Evolutionary conservation across 2,888 invertebrate genomes (phyloP), one percentile per base, ranked within the genome.

Genomic region (Lacanobia wlatinum): DNA sequence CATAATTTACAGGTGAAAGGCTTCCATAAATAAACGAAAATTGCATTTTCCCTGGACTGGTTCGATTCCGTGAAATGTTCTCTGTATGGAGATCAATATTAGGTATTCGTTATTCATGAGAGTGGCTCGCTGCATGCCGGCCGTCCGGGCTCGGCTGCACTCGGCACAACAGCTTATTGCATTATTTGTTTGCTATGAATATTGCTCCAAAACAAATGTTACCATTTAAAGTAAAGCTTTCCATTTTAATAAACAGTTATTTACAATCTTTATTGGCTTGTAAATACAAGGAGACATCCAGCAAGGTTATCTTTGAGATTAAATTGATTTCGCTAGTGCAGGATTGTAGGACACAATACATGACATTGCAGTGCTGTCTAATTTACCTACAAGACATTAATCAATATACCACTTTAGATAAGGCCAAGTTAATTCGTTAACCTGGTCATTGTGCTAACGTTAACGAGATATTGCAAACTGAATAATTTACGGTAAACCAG

Each of bases 31-130:
- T 71, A 59, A 65, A 67, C 34, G 69, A 76, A 82, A 79, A 86
- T 83, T 76, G 82, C 79, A 81, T 86, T 83, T 76, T 65, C 66
- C 68, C 67, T 67, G 66, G 59, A 68, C 63, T 70, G 73, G 80
- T 76, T 80, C 73, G 76, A 79, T 88, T 87, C 85, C 52, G 77
- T 84, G 87, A 88, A 89, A 86, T 76, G 86, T 78, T 79, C 78
- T 80, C 84, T 75, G 76, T 84, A 85, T 82, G 77, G 73, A 86
- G 89, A 92, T 93, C 92, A 88, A 93, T 94, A 92, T 87, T 88
- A 83, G 77, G 76, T 88, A 89, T 92, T 88, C 84, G 84, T 90
- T 93, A 94, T 93, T 93, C 92, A 93, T 92, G 90, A 90, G 86
- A 78, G 85, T 76, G 85, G 80, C 82, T 81, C 79, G 67, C 50